phyloP scores from a whole-genome alignment of 1,140 invertebrate species.

The Triops longicaudatus region DNA sequence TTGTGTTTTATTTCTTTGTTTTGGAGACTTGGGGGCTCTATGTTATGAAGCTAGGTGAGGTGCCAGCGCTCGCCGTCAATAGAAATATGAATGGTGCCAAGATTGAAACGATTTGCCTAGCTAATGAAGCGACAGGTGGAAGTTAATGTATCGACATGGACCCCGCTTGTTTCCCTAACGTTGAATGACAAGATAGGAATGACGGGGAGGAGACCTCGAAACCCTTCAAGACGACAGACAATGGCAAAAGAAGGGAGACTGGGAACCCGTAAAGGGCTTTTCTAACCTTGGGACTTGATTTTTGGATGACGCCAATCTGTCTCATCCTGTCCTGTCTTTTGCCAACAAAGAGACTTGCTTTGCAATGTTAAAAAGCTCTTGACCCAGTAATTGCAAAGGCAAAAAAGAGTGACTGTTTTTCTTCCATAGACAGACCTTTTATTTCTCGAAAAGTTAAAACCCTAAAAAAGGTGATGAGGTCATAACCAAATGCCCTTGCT shows the following conservation, averaged over 20 bases:
- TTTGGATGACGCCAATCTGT: conserved; percentile 11
- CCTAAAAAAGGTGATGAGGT: conserved; percentile 3
- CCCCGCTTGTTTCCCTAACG: neutral
- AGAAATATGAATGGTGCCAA: neutral
- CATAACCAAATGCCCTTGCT: conserved; percentile 11
- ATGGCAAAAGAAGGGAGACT: neutral
- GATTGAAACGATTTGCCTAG: too few species aligned
- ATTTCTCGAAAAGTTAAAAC: neutral
- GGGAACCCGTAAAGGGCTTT: neutral
- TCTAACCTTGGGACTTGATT: conserved; percentile 12
- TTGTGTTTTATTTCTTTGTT: neutral
- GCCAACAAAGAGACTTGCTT: conserved; percentile 6
- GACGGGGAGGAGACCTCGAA: neutral
- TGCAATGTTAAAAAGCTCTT: conserved; percentile 12
- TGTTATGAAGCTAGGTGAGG: neutral
- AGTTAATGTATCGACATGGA: neutral
- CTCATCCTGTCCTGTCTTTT: conserved; percentile 5
- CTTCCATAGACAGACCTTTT: neutral
- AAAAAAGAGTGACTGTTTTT: neutral
- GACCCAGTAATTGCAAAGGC: neutral
- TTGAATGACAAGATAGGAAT: neutral
- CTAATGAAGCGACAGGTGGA: too few species aligned
- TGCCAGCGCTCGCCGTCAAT: neutral
- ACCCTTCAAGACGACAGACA: neutral
- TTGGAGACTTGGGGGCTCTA: neutral